phyloP scores from a whole-genome alignment of 1,140 invertebrate species.

The Brachionus sp. region DNA sequence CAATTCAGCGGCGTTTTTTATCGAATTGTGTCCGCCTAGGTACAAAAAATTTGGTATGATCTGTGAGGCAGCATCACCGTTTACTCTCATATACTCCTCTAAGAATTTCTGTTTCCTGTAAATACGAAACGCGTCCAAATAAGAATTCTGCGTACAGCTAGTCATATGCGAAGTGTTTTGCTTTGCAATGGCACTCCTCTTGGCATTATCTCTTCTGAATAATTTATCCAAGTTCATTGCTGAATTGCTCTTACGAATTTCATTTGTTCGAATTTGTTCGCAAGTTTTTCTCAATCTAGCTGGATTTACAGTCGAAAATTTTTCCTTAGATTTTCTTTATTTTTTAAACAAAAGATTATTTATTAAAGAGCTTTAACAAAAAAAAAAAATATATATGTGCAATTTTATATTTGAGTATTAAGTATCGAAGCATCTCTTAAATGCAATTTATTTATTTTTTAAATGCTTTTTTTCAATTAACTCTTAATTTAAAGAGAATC shows the following conservation, averaged over 20 bases:
- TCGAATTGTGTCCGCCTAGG: constrained; percentile 31
- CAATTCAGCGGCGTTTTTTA: neutral
- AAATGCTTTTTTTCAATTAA: constrained; percentile 5
- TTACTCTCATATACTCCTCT: neutral
- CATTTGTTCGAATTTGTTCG: neutral
- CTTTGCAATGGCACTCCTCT: neutral
- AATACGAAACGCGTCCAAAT: neutral
- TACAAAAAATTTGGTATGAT: constrained; percentile 33
- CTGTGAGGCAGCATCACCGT: constrained; percentile 9
- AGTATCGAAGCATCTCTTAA: neutral
- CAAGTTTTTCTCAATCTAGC: neutral
- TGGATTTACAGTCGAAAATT: neutral
- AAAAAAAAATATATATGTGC: neutral
- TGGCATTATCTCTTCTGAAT: neutral
- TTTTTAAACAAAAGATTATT: neutral
- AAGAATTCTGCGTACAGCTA: neutral
- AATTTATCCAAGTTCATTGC: neutral
- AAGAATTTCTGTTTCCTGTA: constrained; percentile 19
- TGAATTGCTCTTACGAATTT: neutral
- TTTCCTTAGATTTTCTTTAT: neutral
- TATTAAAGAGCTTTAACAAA: neutral
- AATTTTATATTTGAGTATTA: neutral
- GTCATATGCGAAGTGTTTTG: neutral
- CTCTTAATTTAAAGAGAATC: neutral
- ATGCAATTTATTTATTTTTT: neutral